These are phyloP conservation scores for Hapalemur alaotrensis DNA, from an alignment of 2,797 vertebrate species.

Conservation along the genomic window DNA sequence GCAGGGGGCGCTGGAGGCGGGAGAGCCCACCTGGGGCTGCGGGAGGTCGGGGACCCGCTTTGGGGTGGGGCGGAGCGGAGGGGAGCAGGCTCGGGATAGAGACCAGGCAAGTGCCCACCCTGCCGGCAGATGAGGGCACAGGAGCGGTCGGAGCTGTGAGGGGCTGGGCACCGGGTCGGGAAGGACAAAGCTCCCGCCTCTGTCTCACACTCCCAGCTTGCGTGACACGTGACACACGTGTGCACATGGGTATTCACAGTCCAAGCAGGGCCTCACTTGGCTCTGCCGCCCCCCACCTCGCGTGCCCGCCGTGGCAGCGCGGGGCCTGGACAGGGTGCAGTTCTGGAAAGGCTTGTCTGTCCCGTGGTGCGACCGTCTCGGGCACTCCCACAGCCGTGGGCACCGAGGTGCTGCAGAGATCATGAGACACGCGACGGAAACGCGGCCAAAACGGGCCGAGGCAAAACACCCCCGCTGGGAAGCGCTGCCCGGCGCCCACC, in stretches of 20 bases:
- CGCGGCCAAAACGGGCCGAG: not conserved
- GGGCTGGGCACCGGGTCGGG: not conserved
- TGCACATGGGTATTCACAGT: not conserved
- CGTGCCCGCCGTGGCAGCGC: rapidly evolving
- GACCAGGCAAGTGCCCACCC: not conserved
- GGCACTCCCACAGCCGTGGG: not conserved
- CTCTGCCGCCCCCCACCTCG: not conserved
- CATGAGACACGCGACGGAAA: constrained; percentile 1
- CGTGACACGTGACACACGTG: no score
- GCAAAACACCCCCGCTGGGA: not conserved
- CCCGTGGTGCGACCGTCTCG: not conserved
- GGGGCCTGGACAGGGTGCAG: rapidly evolving
- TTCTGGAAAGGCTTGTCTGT: not conserved
- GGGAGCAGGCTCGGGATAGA: not conserved
- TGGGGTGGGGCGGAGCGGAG: no score
- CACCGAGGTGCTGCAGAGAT: not conserved
- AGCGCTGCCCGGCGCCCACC: rapidly evolving
- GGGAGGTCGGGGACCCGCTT: not conserved
- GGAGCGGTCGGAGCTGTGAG: no score
- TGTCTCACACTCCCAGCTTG: no score
- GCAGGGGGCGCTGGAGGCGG: rapidly evolving
- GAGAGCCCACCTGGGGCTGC: no score
- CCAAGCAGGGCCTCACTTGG: no score
- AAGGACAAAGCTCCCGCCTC: not conserved
- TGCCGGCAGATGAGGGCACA: not conserved